phyloP scores from a whole-genome alignment of 64 coral and sea anemone species.

The Anthopleura sola region DNA sequence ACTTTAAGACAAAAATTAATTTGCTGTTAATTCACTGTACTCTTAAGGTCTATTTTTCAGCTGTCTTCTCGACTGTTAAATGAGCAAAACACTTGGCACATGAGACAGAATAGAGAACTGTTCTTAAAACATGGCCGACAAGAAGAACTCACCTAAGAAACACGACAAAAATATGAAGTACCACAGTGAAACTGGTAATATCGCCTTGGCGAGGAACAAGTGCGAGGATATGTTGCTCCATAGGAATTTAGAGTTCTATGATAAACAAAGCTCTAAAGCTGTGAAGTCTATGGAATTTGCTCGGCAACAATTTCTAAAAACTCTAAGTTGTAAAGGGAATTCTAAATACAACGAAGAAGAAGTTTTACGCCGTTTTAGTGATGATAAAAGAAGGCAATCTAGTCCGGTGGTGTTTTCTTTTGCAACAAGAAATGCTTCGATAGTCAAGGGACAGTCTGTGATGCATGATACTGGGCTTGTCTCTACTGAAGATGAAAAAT shows the following conservation, averaged over 20 bases:
- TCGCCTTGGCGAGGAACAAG: neutral
- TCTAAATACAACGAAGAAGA: neutral
- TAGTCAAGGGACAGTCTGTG: neutral
- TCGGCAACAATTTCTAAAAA: neutral
- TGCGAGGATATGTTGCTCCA: neutral
- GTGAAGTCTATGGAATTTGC: conserved; percentile 9
- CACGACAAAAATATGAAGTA: neutral
- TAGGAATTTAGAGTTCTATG: neutral
- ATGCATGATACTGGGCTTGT: no score
- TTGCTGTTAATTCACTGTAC: neutral
- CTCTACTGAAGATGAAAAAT: neutral
- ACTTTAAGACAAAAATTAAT: neutral
- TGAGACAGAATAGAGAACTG: neutral
- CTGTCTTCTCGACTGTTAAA: neutral
- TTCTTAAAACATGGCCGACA: neutral
- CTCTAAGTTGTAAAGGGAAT: neutral
- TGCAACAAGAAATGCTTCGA: neutral
- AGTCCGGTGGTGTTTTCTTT: neutral
- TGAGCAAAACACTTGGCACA: neutral
- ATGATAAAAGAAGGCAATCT: neutral
- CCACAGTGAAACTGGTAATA: neutral
- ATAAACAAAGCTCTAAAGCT: neutral
- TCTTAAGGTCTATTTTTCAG: neutral
- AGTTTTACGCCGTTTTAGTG: neutral
- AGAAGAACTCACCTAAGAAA: neutral